Evolutionary conservation across 1,140 invertebrate species (phyloP).

Genomic region (Zaprionus camerounensis): DNA sequence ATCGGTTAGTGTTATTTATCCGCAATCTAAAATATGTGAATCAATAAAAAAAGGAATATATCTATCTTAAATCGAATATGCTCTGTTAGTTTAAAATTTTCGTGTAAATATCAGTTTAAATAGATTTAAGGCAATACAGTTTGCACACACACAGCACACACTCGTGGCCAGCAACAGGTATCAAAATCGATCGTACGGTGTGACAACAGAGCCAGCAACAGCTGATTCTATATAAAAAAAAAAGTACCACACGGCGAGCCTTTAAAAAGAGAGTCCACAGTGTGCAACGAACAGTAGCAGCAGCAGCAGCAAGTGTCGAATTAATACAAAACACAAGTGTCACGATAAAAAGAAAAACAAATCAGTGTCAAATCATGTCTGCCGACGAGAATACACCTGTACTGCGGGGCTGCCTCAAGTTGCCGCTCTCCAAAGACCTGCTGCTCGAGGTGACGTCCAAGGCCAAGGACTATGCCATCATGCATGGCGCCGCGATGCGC

Average conservation of each 20-base stretch:
- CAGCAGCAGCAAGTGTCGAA: conserved; percentile 1
- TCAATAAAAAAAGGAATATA: conserved; percentile 1
- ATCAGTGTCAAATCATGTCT: conserved; percentile 46
- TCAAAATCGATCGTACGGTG: conserved; percentile 20
- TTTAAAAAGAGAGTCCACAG: conserved; percentile 9
- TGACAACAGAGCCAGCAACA: conserved; percentile 31
- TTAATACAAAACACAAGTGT: conserved; percentile 6
- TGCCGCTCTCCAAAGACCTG: conserved; percentile 87
- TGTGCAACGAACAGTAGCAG: conserved; percentile 11
- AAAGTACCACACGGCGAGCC: neutral
- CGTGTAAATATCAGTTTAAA: conserved; percentile 15
- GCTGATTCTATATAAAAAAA: conserved; percentile 7
- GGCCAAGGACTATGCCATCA: conserved; percentile 92
- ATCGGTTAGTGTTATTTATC: neutral
- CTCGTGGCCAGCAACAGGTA: conserved; percentile 32
- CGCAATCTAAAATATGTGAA: conserved; percentile 3
- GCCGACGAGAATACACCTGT: conserved; percentile 62
- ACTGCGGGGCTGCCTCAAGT: conserved; percentile 85
- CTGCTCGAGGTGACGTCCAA: conserved; percentile 88
- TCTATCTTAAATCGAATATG: conserved; percentile 24
- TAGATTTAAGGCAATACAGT: neutral
- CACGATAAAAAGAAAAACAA: neutral
- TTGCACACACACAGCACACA: neutral
- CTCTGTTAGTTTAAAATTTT: conserved; percentile 12
- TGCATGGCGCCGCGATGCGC: conserved; percentile 92